Base-by-base conservation (phyloP, 2,113 vertebrate species). In the Herpetotheres cachinnans region DNA sequence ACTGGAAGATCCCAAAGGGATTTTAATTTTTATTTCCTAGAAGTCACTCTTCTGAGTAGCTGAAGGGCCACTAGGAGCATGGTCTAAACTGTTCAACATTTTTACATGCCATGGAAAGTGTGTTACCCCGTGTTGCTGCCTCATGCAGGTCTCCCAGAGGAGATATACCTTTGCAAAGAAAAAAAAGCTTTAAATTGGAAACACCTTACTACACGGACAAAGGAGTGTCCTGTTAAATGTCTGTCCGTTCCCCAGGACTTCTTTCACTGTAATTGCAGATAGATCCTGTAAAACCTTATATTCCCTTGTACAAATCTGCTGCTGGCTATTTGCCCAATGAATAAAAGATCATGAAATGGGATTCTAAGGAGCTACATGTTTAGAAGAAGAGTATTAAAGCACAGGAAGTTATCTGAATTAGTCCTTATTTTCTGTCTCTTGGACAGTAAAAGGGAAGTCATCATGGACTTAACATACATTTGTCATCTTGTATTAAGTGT, bases 41-140 rank as follows among this genome's bases (percentile, higher is more conserved):
- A 66, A 44, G n/a, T 56, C n/a, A 66, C 11, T 74, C 14, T 65
- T 70, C 38, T 14, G 40, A 67, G 32, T 32, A 61, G 16, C 26
- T 86, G 46, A 89, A 61, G 9, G 36, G 27, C 42, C 58, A 7
- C 40, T 38, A 54, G 44, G 19, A 81, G 17, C n/a, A 52, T 12
- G 36, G 13, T 46, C 17, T 67, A 76, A 59, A 25, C 27, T 22
- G 49, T 58, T 52, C 73, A 69, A 66, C 25, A 30, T 65, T 74
- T 88, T 49, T 44, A 71, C 13, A 11, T 40, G 40, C 7, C 22
- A 19, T 19, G 24, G 30, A 38, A 50, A 85, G 12, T 12, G 17
- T 30, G 7, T 72, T 38, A 58, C 7, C 16, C 27, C 0, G 1
- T 50, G 20, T 20, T 5, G 16, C 34, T 6, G 3, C 13, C 58